phyloP scores from a whole-genome alignment of 1,140 invertebrate genomes.

The Ceratina japonica region DNA sequence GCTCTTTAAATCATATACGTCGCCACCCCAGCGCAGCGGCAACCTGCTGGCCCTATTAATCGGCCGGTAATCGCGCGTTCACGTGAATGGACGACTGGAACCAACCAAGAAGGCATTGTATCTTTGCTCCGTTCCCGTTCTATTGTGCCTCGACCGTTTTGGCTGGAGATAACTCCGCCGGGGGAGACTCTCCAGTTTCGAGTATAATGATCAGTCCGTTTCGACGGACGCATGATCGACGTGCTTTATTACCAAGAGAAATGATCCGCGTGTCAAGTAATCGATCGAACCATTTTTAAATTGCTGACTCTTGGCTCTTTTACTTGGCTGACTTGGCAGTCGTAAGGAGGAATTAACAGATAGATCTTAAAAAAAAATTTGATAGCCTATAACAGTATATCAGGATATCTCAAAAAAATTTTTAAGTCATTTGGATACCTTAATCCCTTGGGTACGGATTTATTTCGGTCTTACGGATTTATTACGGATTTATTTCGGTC shows the following conservation, averaged over 20 bases:
- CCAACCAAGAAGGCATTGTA: constrained; percentile 45
- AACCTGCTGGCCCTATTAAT: constrained; percentile 51
- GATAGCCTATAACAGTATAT: too few species aligned
- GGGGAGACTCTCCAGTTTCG: not conserved
- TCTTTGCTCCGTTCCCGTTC: constrained; percentile 28
- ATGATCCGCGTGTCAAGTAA: not conserved
- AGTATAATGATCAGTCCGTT: constrained; percentile 1
- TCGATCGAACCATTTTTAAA: too few species aligned
- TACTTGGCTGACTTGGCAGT: too few species aligned
- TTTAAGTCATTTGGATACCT: too few species aligned
- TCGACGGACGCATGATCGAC: not conserved
- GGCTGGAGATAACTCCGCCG: constrained; percentile 2
- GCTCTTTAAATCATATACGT: constrained; percentile 49
- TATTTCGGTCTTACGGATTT: too few species aligned
- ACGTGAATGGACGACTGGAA: constrained; percentile 31
- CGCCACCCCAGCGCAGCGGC: constrained; percentile 20
- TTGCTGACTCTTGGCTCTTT: too few species aligned
- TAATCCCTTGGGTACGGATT: too few species aligned
- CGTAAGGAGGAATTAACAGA: too few species aligned
- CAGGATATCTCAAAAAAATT: too few species aligned
- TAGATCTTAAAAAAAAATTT: too few species aligned
- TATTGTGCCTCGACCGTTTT: constrained; percentile 19
- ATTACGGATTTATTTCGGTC: too few species aligned
- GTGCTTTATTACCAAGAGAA: not conserved
- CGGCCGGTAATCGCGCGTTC: constrained; percentile 44